Evolutionary conservation across 2,888 invertebrate genomes (phyloP), one percentile per base, ranked within the genome.

Genomic region (Caenorhabditis drosophilae): DNA sequence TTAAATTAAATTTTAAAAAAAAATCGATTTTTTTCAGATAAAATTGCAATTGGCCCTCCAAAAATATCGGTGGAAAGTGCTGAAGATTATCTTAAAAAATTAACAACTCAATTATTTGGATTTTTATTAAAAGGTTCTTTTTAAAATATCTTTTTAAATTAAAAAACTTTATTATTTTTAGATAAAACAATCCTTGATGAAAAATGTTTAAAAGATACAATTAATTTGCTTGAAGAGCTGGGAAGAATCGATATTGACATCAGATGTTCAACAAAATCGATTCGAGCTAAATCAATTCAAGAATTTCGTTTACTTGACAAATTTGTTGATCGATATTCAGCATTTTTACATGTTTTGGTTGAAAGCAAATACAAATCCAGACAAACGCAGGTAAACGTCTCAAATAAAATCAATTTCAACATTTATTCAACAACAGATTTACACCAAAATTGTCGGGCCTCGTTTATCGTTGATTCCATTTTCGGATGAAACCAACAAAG

Each of bases 291-390:
- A 26, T 58, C 57, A 2, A 41, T 63, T 2, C 40, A 36, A 20
- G 53, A 63, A 22, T 64, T 64, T 18, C 27, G 55, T 40, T 26
- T 48, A 12, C 20, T 64, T 3, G 59, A 58, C 0, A 16, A 47
- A 12, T 64, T 47, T 36, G 41, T 52, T 2, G 64, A 64, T 52
- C 47, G 58, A 31, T 58, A 58, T 23, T 45, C 42, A 20, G 34
- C 59, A 1, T 51, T 59, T 18, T 16, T 52, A 7, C 42, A 64
- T 23, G 35, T n/a, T 2, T 15, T 63, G n/a, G 47, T 46, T 16
- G 58, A 63, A 22, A 58, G 53, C 41, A 63, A 63, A 31, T 63
- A 58, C 40, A 27, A 26, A 7, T 52, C 54, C 2, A 54, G 63
- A 42, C 7, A 26, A 11, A 45, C 47, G 11, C 34, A 48, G 44